These are phyloP conservation scores for Heliornis fulica DNA, from an alignment of 2,113 vertebrate genomes.

Conservation along the genomic window DNA sequence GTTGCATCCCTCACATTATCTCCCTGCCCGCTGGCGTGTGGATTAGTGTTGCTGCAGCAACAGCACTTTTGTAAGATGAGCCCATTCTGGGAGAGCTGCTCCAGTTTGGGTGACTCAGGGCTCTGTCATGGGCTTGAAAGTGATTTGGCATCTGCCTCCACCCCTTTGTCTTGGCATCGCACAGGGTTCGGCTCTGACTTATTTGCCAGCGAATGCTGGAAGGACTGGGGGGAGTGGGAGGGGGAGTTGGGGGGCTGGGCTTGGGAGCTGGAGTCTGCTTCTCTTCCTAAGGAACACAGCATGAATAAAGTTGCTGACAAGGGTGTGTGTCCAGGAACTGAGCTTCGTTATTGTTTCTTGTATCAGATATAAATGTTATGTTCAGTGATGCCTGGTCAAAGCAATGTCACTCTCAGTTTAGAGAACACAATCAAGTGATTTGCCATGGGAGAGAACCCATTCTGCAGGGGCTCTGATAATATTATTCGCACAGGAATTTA, in stretches of 20 bases:
- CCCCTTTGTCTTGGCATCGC: background rate
- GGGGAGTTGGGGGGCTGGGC: background rate
- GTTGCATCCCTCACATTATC: background rate
- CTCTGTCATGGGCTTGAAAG: background rate
- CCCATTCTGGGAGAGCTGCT: background rate
- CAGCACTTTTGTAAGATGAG: background rate
- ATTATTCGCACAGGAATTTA: background rate
- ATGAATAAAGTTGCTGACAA: background rate
- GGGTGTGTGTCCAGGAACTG: background rate
- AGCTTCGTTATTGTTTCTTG: background rate
- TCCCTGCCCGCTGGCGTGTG: background rate
- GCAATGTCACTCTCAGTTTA: background rate
- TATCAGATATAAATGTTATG: background rate
- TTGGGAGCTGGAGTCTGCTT: background rate
- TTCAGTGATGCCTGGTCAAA: background rate
- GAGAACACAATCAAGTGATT: conserved; percentile 10
- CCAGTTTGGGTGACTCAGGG: conserved; percentile 39
- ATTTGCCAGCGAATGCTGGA: background rate
- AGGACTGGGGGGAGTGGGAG: background rate
- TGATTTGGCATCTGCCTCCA: conserved; percentile 21
- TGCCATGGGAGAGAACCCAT: background rate
- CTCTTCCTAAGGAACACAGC: background rate
- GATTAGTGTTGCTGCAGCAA: conserved; percentile 44
- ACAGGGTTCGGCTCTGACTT: background rate
- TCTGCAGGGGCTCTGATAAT: background rate